Percentiles rank a stretch among this genome's conserved stretches.
phyloP scores from a whole-genome alignment of 2,888 invertebrate genomes.

The Escarpia spicata region DNA sequence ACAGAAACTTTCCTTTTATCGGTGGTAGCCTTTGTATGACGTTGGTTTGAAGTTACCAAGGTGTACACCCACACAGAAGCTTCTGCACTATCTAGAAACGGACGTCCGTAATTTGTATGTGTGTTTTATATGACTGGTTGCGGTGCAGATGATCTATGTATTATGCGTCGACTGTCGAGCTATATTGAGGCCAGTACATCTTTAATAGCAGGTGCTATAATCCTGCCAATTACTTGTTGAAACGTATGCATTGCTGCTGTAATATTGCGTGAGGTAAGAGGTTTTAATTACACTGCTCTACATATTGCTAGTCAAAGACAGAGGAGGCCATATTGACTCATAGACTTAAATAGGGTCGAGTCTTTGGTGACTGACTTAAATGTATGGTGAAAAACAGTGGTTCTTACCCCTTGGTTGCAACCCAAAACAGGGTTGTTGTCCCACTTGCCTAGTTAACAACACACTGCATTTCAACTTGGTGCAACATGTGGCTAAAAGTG shows the following conservation, averaged over 20 bases:
- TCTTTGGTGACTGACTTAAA: background rate
- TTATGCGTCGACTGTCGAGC: background rate
- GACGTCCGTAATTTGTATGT: background rate
- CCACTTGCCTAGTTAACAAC: too few relatives aligned
- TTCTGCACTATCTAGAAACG: background rate
- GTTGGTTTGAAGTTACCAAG: background rate
- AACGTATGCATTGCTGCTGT: background rate
- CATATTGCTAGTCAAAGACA: background rate
- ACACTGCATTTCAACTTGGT: too few relatives aligned
- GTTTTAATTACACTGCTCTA: background rate
- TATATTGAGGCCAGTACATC: background rate
- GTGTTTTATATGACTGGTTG: background rate
- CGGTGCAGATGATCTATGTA: background rate
- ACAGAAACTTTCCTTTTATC: too few relatives aligned
- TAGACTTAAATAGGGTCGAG: background rate
- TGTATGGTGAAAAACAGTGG: background rate
- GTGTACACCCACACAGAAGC: background rate
- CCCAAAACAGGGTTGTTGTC: too few relatives aligned
- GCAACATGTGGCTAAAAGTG: too few relatives aligned
- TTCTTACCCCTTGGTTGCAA: too few relatives aligned
- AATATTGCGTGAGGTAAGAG: background rate
- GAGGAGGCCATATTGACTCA: background rate
- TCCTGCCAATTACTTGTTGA: background rate
- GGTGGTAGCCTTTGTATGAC: background rate
- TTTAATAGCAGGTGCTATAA: background rate